Percentiles rank a stretch among this genome's conserved stretches.
phyloP scores from a whole-genome alignment of 2,888 invertebrate genomes.

The Rosalia funebris region DNA sequence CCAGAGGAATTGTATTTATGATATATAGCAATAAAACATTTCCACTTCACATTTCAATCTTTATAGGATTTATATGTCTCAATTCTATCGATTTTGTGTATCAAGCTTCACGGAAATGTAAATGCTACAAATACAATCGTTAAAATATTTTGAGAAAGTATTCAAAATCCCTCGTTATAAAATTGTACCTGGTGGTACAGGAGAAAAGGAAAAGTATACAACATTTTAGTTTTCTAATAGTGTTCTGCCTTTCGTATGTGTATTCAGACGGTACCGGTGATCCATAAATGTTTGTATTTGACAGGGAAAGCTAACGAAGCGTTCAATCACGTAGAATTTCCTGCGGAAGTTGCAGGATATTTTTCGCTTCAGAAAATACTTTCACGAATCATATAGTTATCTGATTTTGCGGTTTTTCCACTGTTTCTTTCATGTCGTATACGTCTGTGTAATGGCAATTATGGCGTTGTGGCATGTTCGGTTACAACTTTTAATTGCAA shows the following conservation, averaged over 20 bases:
- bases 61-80: no score
- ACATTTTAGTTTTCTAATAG: conserved; percentile 4
- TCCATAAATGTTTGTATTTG: conserved; percentile 57
- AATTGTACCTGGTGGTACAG: no score
- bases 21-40: no score
- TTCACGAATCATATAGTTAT: conserved; percentile 44
- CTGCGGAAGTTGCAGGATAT: conserved; percentile 50
- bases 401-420: conserved; percentile 42
- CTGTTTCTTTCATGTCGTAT: conserved; percentile 16
- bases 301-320: conserved; percentile 58
- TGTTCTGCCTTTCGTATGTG: conserved; percentile 28
- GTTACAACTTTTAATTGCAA: conserved; percentile 8
- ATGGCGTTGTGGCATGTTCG: background rate
- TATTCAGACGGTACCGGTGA: conserved; percentile 54
- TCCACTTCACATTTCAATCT: no score
- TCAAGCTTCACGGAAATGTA: no score
- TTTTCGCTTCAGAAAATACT: conserved; percentile 52
- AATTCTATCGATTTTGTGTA: no score
- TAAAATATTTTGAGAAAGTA: no score
- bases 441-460: conserved; percentile 6
- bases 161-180: no score
- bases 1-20: no score
- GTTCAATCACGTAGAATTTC: conserved; percentile 56
- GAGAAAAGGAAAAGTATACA: background rate
- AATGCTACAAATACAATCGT: no score